Evolutionary conservation across 2,888 invertebrate genomes (phyloP), one percentile per base, ranked within the genome.

Genomic region (Ennomos quercinarius): DNA sequence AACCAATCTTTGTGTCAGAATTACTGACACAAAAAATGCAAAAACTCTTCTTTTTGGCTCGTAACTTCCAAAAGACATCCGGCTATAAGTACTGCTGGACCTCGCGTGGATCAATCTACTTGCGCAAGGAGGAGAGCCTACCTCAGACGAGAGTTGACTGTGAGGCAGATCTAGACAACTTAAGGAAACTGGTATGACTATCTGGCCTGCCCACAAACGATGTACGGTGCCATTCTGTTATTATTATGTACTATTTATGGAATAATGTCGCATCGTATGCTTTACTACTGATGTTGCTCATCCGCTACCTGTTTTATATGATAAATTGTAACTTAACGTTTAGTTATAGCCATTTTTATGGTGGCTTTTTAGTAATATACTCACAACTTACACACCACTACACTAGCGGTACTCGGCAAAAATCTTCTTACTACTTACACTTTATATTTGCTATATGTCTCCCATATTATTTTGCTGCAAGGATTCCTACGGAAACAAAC

Each of bases 51-150:
- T 63, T 39, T 39, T 9, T 52, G 11, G 61, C 61, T 1, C 50
- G 66, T 9, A 44, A 49, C 10, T 66, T 66, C 45, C 44, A 54
- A 35, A 57, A 54, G 10, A 44, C 39, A 4, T 10, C 57, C 9
- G 46, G 44, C 0, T 64, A 57, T 11, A 13, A 39, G 6, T 64
- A 54, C 38, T 63, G 63, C 39, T 66, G 66, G 66, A 63, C 66
- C 3, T 41, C 59, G 2, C 57, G 56, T 41, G 65, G 65, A 1
- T 35, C 53, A 9, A 53, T 63, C 9, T 65, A 63, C 43, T 17
- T 17, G 17, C 17, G 48, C 12, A 35, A 56, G 52, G 40, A 47
- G 34, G 55, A 51, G 27, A 34, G 43, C 17, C 43, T 43, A 8
- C 10, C 55, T 10, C 55, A 48, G 10, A 37, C 51, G 0, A 45